Evolutionary conservation across 2,888 invertebrate genomes (phyloP).

Genomic region (Orthosia gothica): DNA sequence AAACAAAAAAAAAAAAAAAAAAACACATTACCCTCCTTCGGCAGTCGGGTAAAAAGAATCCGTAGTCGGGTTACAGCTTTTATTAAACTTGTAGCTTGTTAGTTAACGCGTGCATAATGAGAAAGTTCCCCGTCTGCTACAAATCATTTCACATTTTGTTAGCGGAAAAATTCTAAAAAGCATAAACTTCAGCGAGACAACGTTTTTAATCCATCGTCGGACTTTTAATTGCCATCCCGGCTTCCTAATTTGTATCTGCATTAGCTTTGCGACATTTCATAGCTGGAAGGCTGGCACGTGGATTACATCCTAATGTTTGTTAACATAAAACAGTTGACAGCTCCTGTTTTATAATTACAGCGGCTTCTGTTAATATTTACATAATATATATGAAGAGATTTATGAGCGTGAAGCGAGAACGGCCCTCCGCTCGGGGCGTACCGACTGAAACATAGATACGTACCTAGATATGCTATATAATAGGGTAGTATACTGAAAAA

Average conservation of each 20-base stretch:
- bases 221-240: constrained; percentile 57
- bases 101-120: background rate
- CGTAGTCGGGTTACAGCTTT: no score
- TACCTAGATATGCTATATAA: constrained; percentile 11
- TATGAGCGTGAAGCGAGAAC: constrained; percentile 47
- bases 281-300: constrained; percentile 30
- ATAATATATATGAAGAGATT: constrained; percentile 61
- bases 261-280: constrained; percentile 54
- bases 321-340: constrained; percentile 60
- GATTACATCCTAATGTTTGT: constrained; percentile 60
- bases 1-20: no score
- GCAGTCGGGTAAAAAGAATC: no score
- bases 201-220: constrained; percentile 50
- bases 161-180: constrained; percentile 25
- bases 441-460: constrained; percentile 33
- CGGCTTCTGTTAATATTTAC: constrained; percentile 60
- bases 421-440: constrained; percentile 33
- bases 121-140: background rate
- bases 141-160: constrained; percentile 7
- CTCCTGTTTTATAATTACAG: constrained; percentile 61
- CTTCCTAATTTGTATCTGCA: constrained; percentile 62
- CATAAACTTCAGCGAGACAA: constrained; percentile 27
- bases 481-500: no score
- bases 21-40: no score
- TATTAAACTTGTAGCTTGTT: background rate